Percentiles rank a stretch among this genome's conserved stretches.
Evolutionary conservation across 2,113 vertebrate genomes (phyloP).

Genomic region (Panurus biarmicus): DNA sequence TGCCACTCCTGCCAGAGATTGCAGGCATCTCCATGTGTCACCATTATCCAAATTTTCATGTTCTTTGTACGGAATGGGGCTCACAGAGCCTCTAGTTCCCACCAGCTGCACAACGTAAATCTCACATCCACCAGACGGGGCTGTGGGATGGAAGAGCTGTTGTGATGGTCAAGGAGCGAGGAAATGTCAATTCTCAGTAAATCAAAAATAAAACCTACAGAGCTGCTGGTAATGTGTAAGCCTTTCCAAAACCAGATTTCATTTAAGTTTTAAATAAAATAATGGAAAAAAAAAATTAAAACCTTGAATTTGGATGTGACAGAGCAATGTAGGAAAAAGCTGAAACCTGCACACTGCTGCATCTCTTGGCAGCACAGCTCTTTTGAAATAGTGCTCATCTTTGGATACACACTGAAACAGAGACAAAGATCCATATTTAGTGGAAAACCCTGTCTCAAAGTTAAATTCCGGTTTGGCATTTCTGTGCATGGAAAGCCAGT

Average conservation of each 20-base stretch:
- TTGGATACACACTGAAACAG: not conserved
- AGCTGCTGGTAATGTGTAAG: not conserved
- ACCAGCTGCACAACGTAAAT: not conserved
- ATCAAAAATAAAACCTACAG: not conserved
- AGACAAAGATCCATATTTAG: not conserved
- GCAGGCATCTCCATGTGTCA: not conserved
- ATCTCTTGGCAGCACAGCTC: not conserved
- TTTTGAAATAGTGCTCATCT: not conserved
- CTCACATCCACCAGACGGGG: not conserved
- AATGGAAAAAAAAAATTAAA: not conserved
- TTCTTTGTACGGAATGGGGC: not conserved
- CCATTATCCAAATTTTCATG: not conserved
- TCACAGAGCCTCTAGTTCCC: not conserved
- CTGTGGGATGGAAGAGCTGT: not conserved
- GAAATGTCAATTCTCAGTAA: not conserved
- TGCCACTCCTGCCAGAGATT: not conserved
- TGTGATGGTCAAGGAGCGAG: rapidly evolving
- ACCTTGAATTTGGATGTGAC: not conserved
- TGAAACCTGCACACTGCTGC: rapidly evolving
- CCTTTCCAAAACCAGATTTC: not conserved
- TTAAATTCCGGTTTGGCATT: not conserved
- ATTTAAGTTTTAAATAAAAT: not conserved
- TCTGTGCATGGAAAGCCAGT: not conserved
- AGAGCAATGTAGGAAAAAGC: not conserved
- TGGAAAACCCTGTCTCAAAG: not conserved